These are phyloP conservation scores for Pteronotus mesoamericanus DNA, from an alignment of 2,797 vertebrate species.

Conservation along the genomic window DNA sequence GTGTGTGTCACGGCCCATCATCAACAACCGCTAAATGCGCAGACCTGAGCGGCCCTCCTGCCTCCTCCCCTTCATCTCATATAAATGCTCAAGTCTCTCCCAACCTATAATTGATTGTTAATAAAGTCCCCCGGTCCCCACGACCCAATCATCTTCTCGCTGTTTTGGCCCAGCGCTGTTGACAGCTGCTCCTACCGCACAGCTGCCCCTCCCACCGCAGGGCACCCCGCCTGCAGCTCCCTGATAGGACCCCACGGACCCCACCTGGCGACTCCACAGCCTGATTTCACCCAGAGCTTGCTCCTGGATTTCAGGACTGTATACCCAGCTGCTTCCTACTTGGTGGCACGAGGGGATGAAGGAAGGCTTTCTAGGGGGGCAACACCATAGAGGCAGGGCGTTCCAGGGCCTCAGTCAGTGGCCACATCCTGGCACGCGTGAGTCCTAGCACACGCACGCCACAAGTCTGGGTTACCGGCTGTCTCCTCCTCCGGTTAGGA, in stretches of 20 bases:
- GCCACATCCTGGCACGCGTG: too few relatives aligned
- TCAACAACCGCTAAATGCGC: neutral
- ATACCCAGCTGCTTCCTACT: neutral
- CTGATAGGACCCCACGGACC: neutral
- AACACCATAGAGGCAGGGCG: neutral
- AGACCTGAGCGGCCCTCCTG: neutral
- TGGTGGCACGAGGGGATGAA: neutral
- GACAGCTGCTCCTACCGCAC: neutral
- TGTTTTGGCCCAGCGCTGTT: neutral
- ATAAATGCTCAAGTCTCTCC: neutral
- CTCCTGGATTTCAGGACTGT: neutral
- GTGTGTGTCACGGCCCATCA: accelerated
- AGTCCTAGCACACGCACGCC: neutral
- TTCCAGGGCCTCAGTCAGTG: neutral
- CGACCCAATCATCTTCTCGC: neutral
- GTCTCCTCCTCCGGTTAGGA: neutral
- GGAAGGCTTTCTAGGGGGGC: neutral
- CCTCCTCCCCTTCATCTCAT: neutral
- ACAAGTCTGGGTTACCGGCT: neutral
- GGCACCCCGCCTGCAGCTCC: neutral
- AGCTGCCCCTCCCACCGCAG: accelerated
- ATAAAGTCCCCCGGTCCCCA: neutral
- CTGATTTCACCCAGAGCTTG: neutral
- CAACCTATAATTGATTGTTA: neutral
- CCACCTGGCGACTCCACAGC: neutral